Percentiles rank a stretch among this genome's conserved stretches.
Evolutionary conservation across 1,140 invertebrate genomes (phyloP).

Genomic region (Microplitis mediator): DNA sequence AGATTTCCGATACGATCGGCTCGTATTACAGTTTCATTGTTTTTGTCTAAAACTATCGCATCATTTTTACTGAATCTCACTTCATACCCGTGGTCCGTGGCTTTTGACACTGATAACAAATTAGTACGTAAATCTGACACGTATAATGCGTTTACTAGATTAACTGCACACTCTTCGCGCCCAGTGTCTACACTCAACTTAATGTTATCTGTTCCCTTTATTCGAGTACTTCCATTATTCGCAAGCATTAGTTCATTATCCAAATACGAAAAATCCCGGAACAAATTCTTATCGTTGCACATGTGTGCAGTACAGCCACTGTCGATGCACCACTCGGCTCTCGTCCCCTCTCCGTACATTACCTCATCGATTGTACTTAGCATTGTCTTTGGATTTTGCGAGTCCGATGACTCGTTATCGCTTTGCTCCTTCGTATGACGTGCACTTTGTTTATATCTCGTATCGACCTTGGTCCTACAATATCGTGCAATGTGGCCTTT

Average conservation of each 20-base stretch:
- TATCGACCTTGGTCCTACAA: too few relatives aligned
- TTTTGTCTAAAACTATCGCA: constrained; percentile 15
- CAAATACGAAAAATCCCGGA: constrained; percentile 9
- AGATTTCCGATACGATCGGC: constrained; percentile 22
- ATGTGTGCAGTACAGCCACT: constrained; percentile 28
- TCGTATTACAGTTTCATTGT: neutral
- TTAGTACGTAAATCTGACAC: constrained; percentile 33
- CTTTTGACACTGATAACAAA: constrained; percentile 28
- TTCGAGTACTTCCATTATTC: constrained; percentile 13
- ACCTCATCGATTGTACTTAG: constrained; percentile 18
- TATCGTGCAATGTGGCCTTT: too few relatives aligned
- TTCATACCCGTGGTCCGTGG: constrained; percentile 22
- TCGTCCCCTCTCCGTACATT: neutral
- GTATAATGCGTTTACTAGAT: constrained; percentile 25
- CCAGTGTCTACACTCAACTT: constrained; percentile 7
- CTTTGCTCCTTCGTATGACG: too few relatives aligned
- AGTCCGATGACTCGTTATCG: too few relatives aligned
- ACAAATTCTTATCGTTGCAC: constrained; percentile 21
- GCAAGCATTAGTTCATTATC: constrained; percentile 27
- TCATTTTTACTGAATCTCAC: constrained; percentile 24
- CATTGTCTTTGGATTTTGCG: too few relatives aligned
- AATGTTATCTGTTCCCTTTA: constrained; percentile 25
- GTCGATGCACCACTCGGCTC: constrained; percentile 27
- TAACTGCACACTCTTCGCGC: too few relatives aligned
- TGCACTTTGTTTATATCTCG: too few relatives aligned